Evolutionary conservation across 2,888 invertebrate genomes (phyloP), one percentile per base, ranked within the genome.

Genomic region (Elegia similella): DNA sequence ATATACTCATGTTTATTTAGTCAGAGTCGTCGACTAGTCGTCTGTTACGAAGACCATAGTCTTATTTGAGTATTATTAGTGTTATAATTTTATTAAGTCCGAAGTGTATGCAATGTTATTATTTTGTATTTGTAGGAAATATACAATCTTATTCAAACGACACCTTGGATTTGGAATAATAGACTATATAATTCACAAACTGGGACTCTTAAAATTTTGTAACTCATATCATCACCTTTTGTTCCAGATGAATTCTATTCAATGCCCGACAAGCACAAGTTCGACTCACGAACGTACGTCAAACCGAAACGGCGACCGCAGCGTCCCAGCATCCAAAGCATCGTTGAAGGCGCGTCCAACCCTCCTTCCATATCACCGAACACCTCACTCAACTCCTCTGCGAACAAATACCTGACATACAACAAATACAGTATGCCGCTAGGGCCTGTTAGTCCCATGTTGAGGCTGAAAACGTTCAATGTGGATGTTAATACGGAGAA

Each of bases 201-300:
- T n/a, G n/a, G n/a, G n/a, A n/a, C n/a, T n/a, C n/a, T n/a, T n/a
- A n/a, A n/a, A n/a, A n/a, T n/a, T 3, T 7, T 13, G 15, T 16
- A 13, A 8, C 2, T 43, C 2, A 16, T 13, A 43, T 16, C 3
- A 43, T 12, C 12, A 43, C 38, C 55, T 23, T 67, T 72, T 75
- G 66, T 78, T 84, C 1, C 75, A 89, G 90, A 77, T 75, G 82
- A 88, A 60, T 58, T 76, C 67, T 71, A 81, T 63, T 63, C 84
- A 44, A 55, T 79, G 62, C 82, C 87, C 61, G 87, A 92, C 73
- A 92, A 85, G 64, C 92, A 91, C 72, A 91, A 88, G 61, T 93
- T 95, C 69, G 95, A 95, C 74, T 94, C 95, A 0, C 88, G 95
- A 69, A 95, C 95, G 8, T 95, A 93, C 78, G 95, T 95, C 55